phyloP scores from a whole-genome alignment of 2,888 invertebrate species.

The Diaperis boleti region DNA sequence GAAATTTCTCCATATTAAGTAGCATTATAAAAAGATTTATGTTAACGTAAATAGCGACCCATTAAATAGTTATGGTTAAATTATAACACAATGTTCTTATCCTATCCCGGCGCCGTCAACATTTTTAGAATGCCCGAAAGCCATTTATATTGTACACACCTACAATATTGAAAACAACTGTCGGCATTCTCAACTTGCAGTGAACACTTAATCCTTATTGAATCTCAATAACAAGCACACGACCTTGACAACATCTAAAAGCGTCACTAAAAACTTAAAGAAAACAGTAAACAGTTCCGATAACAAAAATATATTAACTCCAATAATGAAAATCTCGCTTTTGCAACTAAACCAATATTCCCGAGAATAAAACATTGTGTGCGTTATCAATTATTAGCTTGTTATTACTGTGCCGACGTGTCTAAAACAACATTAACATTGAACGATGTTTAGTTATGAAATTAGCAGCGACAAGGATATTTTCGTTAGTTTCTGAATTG shows the following conservation, averaged over 20 bases:
- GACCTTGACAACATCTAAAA: neutral
- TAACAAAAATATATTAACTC: neutral
- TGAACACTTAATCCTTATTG: too few species aligned
- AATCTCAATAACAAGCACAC: too few species aligned
- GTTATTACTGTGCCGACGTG: neutral
- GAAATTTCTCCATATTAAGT: too few species aligned
- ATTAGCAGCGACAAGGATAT: conserved; percentile 1
- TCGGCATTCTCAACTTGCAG: too few species aligned
- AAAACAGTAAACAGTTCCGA: neutral
- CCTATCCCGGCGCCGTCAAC: too few species aligned
- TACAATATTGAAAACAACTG: too few species aligned
- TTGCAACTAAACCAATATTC: neutral
- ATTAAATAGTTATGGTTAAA: too few species aligned
- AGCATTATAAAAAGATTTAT: too few species aligned
- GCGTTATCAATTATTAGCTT: conserved; percentile 6
- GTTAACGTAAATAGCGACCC: too few species aligned
- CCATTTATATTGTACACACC: too few species aligned
- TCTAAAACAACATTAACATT: neutral
- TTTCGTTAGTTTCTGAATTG: neutral
- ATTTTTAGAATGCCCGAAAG: too few species aligned
- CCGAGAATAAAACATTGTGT: conserved; percentile 4
- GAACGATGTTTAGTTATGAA: neutral
- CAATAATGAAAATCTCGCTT: neutral
- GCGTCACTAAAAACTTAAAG: neutral
- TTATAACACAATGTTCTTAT: too few species aligned